These are phyloP conservation scores for Hiodon alosoides DNA, from an alignment of 2,113 vertebrate species.

Conservation along the genomic window DNA sequence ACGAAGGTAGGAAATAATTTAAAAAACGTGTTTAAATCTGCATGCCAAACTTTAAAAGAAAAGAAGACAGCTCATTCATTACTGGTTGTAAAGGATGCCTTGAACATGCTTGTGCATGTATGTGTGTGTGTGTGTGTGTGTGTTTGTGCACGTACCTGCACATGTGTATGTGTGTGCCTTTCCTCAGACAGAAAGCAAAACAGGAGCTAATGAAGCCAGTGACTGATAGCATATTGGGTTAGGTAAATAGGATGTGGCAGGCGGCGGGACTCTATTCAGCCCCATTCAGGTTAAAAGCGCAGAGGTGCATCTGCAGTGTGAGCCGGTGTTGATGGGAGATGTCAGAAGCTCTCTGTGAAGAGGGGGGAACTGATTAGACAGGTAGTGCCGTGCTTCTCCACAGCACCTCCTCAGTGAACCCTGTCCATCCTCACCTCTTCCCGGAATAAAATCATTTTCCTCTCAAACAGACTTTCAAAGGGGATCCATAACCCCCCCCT, in stretches of 20 bases:
- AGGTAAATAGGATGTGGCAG: conserved; percentile 43
- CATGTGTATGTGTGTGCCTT: conserved; percentile 16
- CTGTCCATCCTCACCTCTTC: conserved; percentile 25
- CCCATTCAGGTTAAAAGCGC: conserved; percentile 25
- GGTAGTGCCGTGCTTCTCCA: conserved; percentile 22
- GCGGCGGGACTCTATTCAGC: conserved; percentile 21
- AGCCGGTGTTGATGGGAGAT: conserved; percentile 43
- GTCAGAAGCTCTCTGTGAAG: conserved; percentile 26
- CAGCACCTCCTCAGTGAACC: conserved; percentile 31
- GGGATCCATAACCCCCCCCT: conserved; percentile 14
- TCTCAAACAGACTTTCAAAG: conserved; percentile 19
- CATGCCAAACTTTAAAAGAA: too few relatives aligned
- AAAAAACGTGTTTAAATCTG: too few relatives aligned
- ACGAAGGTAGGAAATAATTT: too few relatives aligned
- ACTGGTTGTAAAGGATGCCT: neutral
- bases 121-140: conserved; percentile 18
- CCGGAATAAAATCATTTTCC: conserved; percentile 36
- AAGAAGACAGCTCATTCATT: neutral
- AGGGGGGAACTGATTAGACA: conserved; percentile 34
- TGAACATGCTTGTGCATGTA: conserved; percentile 22
- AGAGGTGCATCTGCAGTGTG: conserved; percentile 20
- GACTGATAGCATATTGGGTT: conserved; percentile 40
- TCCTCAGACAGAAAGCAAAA: conserved; percentile 32
- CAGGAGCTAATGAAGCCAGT: conserved; percentile 44
- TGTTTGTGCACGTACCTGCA: conserved; percentile 18